A percentile compares a stretch with the other conserved stretches of the same genome.
These are phyloP conservation scores for Ethmia dodecea DNA, from an alignment of 2,888 invertebrate genomes.

Conservation along the genomic window DNA sequence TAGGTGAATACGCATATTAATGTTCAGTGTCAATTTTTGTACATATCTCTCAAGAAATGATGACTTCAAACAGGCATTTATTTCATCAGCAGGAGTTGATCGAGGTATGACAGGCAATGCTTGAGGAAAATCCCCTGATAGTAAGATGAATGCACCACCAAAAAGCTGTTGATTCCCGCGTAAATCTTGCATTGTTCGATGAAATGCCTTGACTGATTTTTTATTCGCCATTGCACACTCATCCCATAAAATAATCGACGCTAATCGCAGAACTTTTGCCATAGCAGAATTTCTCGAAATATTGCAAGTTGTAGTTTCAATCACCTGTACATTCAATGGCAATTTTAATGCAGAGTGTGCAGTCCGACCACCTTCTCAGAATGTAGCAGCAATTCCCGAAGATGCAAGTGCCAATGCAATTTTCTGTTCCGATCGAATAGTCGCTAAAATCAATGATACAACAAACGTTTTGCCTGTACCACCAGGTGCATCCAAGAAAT, in stretches of 20 bases:
- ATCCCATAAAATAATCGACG: slow-evolving; percentile 15
- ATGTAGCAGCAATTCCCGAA: slow-evolving; percentile 19
- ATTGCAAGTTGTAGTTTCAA: slow-evolving; percentile 23
- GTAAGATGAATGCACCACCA: slow-evolving; percentile 3
- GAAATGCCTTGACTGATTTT: slow-evolving; percentile 12
- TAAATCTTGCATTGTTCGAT: slow-evolving; percentile 7
- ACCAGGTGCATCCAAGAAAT: slow-evolving; percentile 23
- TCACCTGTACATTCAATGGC: slow-evolving; percentile 26
- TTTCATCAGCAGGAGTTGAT: slow-evolving; percentile 9
- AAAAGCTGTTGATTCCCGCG: neutral
- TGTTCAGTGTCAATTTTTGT: slow-evolving; percentile 10
- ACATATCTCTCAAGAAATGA: slow-evolving; percentile 5
- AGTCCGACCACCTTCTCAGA: no score
- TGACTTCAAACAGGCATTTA: slow-evolving; percentile 6
- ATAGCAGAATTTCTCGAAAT: slow-evolving; percentile 21
- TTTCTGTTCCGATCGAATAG: slow-evolving; percentile 21
- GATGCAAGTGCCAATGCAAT: slow-evolving; percentile 25
- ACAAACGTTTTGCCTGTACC: slow-evolving; percentile 21
- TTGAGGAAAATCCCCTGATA: slow-evolving; percentile 9
- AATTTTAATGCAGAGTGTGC: slow-evolving; percentile 29
- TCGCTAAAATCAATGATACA: slow-evolving; percentile 21
- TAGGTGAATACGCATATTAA: slow-evolving; percentile 14
- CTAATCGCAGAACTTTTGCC: slow-evolving; percentile 19
- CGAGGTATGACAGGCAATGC: slow-evolving; percentile 3
- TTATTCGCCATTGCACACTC: slow-evolving; percentile 12